Conservation (phyloP, 1,140 invertebrate species). For the Drosophila azteca region DNA sequence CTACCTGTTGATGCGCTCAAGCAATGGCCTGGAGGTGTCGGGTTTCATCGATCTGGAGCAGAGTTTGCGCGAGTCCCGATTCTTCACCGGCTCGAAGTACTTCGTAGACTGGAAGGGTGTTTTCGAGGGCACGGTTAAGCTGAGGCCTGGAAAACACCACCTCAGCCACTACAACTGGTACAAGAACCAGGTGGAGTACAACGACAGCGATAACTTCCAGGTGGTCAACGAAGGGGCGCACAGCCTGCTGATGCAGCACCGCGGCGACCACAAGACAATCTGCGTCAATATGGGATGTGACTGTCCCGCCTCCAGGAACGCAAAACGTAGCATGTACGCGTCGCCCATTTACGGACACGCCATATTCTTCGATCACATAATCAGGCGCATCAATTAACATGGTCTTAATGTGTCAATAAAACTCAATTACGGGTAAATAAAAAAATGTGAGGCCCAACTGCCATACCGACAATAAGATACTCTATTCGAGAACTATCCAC, state of each 20-base stretch:
- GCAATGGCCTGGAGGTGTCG: conserved; percentile 42
- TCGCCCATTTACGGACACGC: conserved; percentile 55
- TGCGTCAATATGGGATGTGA: conserved; percentile 42
- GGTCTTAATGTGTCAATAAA: conserved; percentile 23
- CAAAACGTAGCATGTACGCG: conserved; percentile 7
- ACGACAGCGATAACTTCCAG: conserved; percentile 47
- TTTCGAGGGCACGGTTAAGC: conserved; percentile 38
- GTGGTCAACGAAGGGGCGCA: conserved; percentile 25
- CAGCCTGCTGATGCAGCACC: conserved; percentile 52
- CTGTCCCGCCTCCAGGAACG: conserved; percentile 19
- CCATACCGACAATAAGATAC: no score
- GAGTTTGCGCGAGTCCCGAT: conserved; percentile 24
- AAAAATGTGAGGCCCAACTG: background rate
- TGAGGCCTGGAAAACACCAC: conserved; percentile 24
- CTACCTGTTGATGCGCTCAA: conserved; percentile 49
- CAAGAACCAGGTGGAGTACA: conserved; percentile 25
- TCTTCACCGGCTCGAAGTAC: background rate
- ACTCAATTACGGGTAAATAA: conserved; percentile 12
- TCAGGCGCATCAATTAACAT: conserved; percentile 55
- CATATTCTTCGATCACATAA: conserved; percentile 58
- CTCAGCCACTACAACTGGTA: conserved; percentile 53
- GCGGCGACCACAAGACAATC: conserved; percentile 54
- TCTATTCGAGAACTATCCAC: no score
- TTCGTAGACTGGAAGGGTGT: conserved; percentile 44
- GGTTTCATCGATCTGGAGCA: conserved; percentile 55